phyloP scores from a whole-genome alignment of 2,888 invertebrate genomes.

The Eueremaeus valkanovi region DNA sequence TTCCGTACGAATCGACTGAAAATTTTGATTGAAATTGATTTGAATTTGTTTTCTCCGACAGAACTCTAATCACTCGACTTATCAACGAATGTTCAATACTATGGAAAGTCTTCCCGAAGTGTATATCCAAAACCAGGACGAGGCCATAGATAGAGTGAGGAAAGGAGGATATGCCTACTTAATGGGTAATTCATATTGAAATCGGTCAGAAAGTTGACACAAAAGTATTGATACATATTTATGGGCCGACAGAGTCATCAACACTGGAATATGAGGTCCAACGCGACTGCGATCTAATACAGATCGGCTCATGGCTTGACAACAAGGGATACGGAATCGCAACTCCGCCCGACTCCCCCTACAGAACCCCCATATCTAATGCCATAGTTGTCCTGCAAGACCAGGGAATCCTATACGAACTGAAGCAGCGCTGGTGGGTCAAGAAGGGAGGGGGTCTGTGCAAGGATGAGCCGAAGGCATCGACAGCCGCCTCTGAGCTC shows the following conservation, averaged over 20 bases:
- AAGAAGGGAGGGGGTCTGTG: conserved; percentile 51
- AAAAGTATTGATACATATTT: no score
- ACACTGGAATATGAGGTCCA: conserved; percentile 56
- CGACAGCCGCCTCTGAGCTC: conserved; percentile 43
- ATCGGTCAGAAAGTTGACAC: neutral
- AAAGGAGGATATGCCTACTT: conserved; percentile 57
- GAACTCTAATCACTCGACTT: conserved; percentile 55
- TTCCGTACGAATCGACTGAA: no score
- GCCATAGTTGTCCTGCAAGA: conserved; percentile 92
- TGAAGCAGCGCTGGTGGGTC: conserved; percentile 98
- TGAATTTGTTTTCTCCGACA: conserved; percentile 40
- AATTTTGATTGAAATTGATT: neutral
- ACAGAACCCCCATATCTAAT: conserved; percentile 85
- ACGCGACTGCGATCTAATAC: conserved; percentile 57
- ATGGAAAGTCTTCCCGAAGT: conserved; percentile 51
- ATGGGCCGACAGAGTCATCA: conserved; percentile 53
- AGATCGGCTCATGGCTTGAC: conserved; percentile 50
- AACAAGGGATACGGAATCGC: conserved; percentile 49
- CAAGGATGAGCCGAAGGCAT: conserved; percentile 34
- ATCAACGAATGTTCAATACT: conserved; percentile 56
- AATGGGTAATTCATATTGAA: conserved; percentile 48
- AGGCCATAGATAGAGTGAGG: conserved; percentile 61
- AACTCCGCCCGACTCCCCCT: conserved; percentile 71
- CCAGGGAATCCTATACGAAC: conserved; percentile 74
- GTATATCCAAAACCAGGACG: conserved; percentile 57